Evolutionary conservation across 2,113 vertebrate genomes (phyloP), one percentile per base, ranked within the genome.

Genomic region (Cynoglossus semilaevis): DNA sequence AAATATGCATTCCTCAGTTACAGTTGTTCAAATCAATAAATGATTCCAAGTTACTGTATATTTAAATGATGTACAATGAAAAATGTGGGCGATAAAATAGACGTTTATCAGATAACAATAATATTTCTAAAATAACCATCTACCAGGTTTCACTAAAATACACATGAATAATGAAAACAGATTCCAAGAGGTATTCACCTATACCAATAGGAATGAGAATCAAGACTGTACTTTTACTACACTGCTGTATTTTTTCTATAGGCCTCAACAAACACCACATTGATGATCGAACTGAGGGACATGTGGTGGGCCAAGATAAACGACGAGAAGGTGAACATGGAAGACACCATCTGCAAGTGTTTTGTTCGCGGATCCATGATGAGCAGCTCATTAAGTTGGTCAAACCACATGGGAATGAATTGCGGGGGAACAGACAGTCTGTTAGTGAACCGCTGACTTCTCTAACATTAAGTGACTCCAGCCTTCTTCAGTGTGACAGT

Each of bases 401-500:
- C 40, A 61, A 72, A 70, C 54, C 78, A 72, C 68, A 63, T 0
- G 46, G 45, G 50, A 83, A 65, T 50, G 1, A 77, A 76, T 70
- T 58, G 59, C 46, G 69, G 48, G 18, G 53, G 44, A 68, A 65
- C 73, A 53, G 67, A 65, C 37, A 51, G 67, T 61, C 66, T 40
- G 63, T 76, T 66, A 54, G 44, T 63, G 55, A 81, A 63, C 55
- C 22, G 41, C 49, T 14, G 67, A 58, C 51, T 75, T 63, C 55
- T 0, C 10, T 47, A 83, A 80, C 74, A 74, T 83, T 72, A 82
- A 84, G 62, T 68, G 74, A 81, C 83, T 74, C 51, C 43, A 34
- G 72, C 81, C 73, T 83, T 84, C 61, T 70, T 53, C 51, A 36
- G 72, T n/a, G 61, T 79, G 85, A 81, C 76, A 58, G 72, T 67